phyloP scores from a whole-genome alignment of 2,797 vertebrate genomes.

The Heliangelus exortis region DNA sequence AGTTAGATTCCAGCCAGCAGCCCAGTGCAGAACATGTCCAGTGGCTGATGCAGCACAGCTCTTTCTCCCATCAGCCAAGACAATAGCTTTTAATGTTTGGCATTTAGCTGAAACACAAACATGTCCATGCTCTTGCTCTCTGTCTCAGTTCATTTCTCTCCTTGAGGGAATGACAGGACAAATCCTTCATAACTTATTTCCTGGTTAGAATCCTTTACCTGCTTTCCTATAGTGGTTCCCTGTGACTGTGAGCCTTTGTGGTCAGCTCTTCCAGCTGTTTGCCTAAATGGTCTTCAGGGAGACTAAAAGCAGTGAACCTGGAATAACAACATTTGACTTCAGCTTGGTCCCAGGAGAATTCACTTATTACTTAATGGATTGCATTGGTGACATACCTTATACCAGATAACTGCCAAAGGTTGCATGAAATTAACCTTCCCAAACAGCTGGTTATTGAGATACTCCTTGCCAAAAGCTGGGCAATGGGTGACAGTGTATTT shows the following conservation, averaged over 20 bases:
- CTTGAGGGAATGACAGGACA: conserved; percentile 8
- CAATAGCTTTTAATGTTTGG: background rate
- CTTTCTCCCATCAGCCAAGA: background rate
- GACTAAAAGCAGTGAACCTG: conserved; percentile 78
- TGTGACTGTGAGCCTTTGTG: conserved; percentile 65
- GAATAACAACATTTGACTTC: conserved; percentile 79
- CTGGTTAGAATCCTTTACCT: conserved; percentile 64
- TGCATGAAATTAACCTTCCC: conserved; percentile 84
- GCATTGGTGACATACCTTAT: conserved; percentile 70
- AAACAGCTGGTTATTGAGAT: conserved; percentile 81
- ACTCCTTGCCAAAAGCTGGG: conserved; percentile 69
- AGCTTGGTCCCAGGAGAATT: conserved; percentile 73
- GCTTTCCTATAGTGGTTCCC: conserved; percentile 67
- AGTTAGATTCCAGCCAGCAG: background rate
- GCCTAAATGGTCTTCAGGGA: conserved; percentile 70
- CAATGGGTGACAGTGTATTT: conserved; percentile 49
- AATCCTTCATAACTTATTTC: conserved; percentile 32
- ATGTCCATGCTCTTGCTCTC: background rate
- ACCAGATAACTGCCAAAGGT: conserved; percentile 82
- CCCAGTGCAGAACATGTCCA: background rate
- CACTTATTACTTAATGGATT: conserved; percentile 79
- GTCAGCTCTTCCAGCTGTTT: conserved; percentile 76
- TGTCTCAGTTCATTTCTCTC: background rate
- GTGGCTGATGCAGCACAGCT: background rate
- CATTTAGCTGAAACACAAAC: background rate